These are phyloP conservation scores for Dryoscopus gambensis DNA, from an alignment of 2,113 vertebrate species.

Conservation along the genomic window DNA sequence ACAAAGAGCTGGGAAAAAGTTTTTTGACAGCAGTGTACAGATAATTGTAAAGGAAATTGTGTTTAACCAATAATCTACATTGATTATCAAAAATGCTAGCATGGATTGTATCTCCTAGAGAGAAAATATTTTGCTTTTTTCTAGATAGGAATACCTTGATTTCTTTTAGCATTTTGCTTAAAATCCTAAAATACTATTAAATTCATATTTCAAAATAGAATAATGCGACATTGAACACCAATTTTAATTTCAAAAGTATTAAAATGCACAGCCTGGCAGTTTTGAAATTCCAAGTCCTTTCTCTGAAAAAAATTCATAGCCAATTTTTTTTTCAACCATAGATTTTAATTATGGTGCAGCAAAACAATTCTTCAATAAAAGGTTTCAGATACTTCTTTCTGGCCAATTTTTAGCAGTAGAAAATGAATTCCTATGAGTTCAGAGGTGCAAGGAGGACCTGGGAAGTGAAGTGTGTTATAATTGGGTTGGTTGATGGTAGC, in stretches of 20 bases:
- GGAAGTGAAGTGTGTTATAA: accelerated
- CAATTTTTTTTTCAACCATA: accelerated
- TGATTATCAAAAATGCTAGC: background rate
- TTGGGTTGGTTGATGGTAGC: background rate
- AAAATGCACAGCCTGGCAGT: accelerated
- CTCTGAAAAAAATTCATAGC: accelerated
- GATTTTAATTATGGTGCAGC: background rate
- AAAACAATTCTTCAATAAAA: background rate
- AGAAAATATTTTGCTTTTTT: background rate
- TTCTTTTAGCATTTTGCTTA: background rate
- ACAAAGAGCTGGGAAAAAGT: background rate
- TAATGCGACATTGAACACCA: accelerated
- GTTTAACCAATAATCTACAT: background rate
- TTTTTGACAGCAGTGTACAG: background rate
- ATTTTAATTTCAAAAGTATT: background rate
- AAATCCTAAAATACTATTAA: background rate
- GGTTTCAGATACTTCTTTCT: background rate
- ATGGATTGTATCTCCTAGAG: accelerated
- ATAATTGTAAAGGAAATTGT: background rate
- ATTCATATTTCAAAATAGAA: background rate
- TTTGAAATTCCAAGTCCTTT: background rate
- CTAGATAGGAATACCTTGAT: accelerated
- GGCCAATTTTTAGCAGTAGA: background rate
- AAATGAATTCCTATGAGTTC: background rate
- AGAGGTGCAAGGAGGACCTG: background rate